Base-by-base conservation (phyloP, 1,140 invertebrate genomes). In the Drosophila kepulauana region DNA sequence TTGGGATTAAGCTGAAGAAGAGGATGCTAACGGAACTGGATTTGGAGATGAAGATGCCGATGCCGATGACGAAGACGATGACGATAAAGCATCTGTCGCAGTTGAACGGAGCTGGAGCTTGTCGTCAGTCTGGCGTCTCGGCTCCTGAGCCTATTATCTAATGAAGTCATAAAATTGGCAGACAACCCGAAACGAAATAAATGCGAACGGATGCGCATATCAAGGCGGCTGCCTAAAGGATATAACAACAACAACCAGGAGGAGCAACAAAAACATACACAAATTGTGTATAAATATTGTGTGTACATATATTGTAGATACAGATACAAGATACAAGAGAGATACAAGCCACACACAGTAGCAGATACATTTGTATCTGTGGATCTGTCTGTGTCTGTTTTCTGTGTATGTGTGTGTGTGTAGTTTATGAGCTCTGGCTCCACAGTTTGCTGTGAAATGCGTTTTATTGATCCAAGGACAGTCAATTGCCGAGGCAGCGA, bases 401-500 rank as follows among this genome's bases (percentile, higher is more conserved):
- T 25, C 20, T 49, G 20, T 11, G 15, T 30, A 13, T 33, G 4
- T 35, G 30, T 33, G 4, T 48, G 20, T 67, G 28, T 68, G 66
- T 59, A 58, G 38, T 67, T 20, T 41, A 38, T 56, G 33, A 43
- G 25, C 35, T 54, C 20, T 25, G n/a, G 63, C 38, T 41, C 74
- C 68, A 48, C 43, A 75, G 52, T 51, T 66, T 43, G 51, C 20
- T 45, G 41, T 20, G 33, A 79, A 82, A 76, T 78, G 81, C 69
- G 59, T 64, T 84, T 67, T 82, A 89, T 88, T 87, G 84, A 88
- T 88, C 81, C 85, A 84, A 87, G 82, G 82, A 67, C 79, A 88
- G 59, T 71, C 70, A 49, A 71, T 68, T 85, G 78, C 69, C 48
- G 70, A 58, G 66, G 59, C 43, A 62, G 8, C 65, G 33, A 38